These are phyloP conservation scores for Mus minutoides DNA, from an alignment of 2,797 vertebrate species.

Conservation along the genomic window DNA sequence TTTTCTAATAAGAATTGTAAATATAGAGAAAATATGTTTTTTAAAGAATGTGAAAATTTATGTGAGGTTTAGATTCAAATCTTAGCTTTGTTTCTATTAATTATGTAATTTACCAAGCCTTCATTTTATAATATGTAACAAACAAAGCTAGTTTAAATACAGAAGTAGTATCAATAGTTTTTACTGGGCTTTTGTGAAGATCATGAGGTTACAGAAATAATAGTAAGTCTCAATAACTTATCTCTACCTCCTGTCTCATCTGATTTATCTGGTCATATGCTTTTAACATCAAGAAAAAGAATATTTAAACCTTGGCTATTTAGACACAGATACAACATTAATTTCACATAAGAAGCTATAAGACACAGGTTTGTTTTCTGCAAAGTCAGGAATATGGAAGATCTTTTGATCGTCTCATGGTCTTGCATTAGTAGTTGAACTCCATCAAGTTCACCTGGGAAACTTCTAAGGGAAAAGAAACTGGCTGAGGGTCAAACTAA, in stretches of 20 bases:
- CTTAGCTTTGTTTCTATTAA: constrained; percentile 52
- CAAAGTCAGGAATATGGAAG: constrained; percentile 1
- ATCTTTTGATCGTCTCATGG: neutral
- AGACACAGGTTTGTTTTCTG: neutral
- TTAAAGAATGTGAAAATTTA: neutral
- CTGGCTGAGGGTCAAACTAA: neutral
- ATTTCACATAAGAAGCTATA: constrained; percentile 31
- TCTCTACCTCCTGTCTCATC: neutral
- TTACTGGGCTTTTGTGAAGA: constrained; percentile 34
- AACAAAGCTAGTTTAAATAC: neutral
- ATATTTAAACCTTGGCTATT: constrained; percentile 1
- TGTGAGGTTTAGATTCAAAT: constrained; percentile 37
- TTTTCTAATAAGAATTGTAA: constrained; percentile 19
- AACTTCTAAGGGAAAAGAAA: constrained; percentile 13
- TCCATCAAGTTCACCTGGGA: neutral
- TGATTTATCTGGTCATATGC: neutral
- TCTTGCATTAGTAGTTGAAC: constrained; percentile 4
- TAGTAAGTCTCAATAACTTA: constrained; percentile 37
- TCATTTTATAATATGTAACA: constrained; percentile 53
- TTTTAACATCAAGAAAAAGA: constrained; percentile 39
- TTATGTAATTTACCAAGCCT: constrained; percentile 52
- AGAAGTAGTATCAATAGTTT: constrained; percentile 21
- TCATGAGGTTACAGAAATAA: constrained; percentile 34
- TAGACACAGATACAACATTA: neutral
- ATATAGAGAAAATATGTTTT: constrained; percentile 37